Evolutionary conservation across 2,888 invertebrate species (phyloP).

Genomic region (Ormyrus labotus): DNA sequence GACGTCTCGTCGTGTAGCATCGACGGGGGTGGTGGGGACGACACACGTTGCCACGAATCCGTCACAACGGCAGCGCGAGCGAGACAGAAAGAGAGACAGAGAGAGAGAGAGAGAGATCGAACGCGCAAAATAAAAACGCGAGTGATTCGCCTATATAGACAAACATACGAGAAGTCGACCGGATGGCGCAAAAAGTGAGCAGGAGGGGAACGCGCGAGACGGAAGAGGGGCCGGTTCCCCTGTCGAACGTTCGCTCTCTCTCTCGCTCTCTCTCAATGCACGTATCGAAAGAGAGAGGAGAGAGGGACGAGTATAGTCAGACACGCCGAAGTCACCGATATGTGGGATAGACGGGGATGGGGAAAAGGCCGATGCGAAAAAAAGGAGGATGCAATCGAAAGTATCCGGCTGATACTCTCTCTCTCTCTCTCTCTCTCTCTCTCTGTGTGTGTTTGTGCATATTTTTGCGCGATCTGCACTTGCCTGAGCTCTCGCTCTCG

Average conservation of each 20-base stretch:
- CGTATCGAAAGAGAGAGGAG: slow-evolving; percentile 45
- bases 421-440: too few species aligned
- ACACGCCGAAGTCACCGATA: slow-evolving; percentile 50
- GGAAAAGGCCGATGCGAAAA: slow-evolving; percentile 24
- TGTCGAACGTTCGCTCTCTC: slow-evolving; percentile 24
- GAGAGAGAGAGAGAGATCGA: slow-evolving; percentile 22
- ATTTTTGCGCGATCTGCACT: slow-evolving; percentile 33
- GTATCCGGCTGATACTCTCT: slow-evolving; percentile 44
- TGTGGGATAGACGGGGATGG: slow-evolving; percentile 30
- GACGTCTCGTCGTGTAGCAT: background rate
- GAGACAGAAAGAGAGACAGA: slow-evolving; percentile 22
- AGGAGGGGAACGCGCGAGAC: slow-evolving; percentile 29
- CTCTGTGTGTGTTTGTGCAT: slow-evolving; percentile 6
- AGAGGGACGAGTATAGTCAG: slow-evolving; percentile 43
- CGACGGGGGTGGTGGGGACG: background rate
- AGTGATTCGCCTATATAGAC: slow-evolving; percentile 5
- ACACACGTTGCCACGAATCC: slow-evolving; percentile 39
- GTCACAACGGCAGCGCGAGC: slow-evolving; percentile 30
- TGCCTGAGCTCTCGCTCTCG: background rate
- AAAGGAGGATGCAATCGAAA: slow-evolving; percentile 50
- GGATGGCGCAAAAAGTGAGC: slow-evolving; percentile 51
- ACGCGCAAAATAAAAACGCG: slow-evolving; percentile 51
- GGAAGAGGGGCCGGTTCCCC: slow-evolving; percentile 35
- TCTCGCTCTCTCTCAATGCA: background rate
- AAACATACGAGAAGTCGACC: slow-evolving; percentile 36